phyloP scores from a whole-genome alignment of 2,888 invertebrate genomes.

The Pammene aurita region DNA sequence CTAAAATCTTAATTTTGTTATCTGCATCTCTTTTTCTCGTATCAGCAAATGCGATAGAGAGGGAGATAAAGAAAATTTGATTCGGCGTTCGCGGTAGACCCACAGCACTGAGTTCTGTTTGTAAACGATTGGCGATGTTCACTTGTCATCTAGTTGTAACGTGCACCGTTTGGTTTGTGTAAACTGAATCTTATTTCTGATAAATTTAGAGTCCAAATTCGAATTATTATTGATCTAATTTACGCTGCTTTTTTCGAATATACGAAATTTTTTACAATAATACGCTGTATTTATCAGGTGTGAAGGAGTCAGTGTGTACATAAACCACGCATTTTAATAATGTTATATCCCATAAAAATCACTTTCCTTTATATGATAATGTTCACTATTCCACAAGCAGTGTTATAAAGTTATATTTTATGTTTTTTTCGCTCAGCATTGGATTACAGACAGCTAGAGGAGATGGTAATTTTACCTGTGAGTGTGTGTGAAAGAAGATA shows the following conservation, averaged over 20 bases:
- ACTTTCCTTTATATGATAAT: slow-evolving; percentile 11
- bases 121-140: slow-evolving; percentile 37
- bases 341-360: slow-evolving; percentile 11
- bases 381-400: slow-evolving; percentile 47
- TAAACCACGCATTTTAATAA: slow-evolving; percentile 16
- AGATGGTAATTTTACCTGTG: slow-evolving; percentile 66
- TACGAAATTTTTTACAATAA: no score
- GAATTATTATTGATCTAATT: not conserved
- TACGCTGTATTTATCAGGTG: not conserved
- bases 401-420: slow-evolving; percentile 50
- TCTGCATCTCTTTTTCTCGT: no score
- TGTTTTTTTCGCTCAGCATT: slow-evolving; percentile 77
- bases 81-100: no score
- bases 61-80: no score
- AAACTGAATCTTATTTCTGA: slow-evolving; percentile 17
- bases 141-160: slow-evolving; percentile 39
- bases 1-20: no score
- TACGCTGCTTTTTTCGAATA: not conserved
- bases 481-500: slow-evolving; percentile 1
- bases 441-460: slow-evolving; percentile 79
- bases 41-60: no score
- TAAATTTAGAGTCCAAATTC: not conserved
- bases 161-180: slow-evolving; percentile 26
- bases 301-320: slow-evolving; percentile 19
- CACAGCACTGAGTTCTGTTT: slow-evolving; percentile 33